Conservation (phyloP, 92 coral and sea anemone genomes). For the Pocillopora meandrina region DNA sequence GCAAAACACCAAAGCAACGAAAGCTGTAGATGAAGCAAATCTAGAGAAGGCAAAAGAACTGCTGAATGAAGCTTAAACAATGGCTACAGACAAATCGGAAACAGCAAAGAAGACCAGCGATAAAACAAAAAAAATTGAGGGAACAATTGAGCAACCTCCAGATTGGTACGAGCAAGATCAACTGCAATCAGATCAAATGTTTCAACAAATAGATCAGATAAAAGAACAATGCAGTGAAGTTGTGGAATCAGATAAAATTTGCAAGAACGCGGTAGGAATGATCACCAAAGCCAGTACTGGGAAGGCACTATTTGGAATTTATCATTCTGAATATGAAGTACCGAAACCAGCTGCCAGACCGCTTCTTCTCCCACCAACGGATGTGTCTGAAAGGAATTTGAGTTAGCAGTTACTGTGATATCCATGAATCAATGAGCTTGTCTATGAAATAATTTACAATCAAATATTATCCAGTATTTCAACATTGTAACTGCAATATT, state of each 20-base stretch:
- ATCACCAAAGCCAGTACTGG: constrained; percentile 43
- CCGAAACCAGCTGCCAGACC: constrained; percentile 25
- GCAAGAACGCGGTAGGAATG: constrained; percentile 33
- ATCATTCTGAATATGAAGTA: constrained; percentile 33
- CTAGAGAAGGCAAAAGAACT: constrained; percentile 33
- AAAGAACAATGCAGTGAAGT: constrained; percentile 10
- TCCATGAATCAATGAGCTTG: no score
- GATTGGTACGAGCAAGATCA: constrained; percentile 39
- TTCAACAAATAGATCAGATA: constrained; percentile 31
- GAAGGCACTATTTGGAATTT: constrained; percentile 46
- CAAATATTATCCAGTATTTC: no score
- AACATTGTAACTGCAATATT: no score
- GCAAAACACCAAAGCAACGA: neutral
- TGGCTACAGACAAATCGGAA: constrained; percentile 20
- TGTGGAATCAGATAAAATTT: constrained; percentile 33
- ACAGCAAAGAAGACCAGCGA: constrained; percentile 24
- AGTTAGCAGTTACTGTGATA: no score
- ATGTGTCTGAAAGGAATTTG: neutral
- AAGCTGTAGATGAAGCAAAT: constrained; percentile 21
- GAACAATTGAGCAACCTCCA: constrained; percentile 35
- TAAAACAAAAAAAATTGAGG: constrained; percentile 14
- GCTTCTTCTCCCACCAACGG: constrained; percentile 25
- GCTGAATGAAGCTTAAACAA: constrained; percentile 36
- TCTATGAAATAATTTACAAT: no score
- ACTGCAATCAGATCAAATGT: constrained; percentile 9